phyloP scores from a whole-genome alignment of 2,888 invertebrate species.

The Acleris cristana region DNA sequence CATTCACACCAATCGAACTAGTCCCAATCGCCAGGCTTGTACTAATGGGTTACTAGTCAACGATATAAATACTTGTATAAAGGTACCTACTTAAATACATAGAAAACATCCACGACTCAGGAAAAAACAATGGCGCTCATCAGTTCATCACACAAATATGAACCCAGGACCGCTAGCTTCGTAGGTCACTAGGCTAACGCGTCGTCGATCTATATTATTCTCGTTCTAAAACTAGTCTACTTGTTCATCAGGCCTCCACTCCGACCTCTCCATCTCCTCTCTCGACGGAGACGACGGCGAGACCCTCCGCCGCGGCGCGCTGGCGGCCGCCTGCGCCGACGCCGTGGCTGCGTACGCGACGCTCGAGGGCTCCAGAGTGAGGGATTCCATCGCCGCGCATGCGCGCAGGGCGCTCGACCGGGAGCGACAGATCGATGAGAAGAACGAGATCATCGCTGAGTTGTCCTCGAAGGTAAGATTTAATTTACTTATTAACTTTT shows the following conservation, averaged over 20 bases:
- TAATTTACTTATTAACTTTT: not conserved
- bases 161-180: too few relatives aligned
- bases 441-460: conserved; percentile 91
- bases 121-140: too few relatives aligned
- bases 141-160: too few relatives aligned
- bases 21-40: too few relatives aligned
- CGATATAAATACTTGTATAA: too few relatives aligned
- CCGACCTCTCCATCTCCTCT: conserved; percentile 87
- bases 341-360: conserved; percentile 89
- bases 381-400: conserved; percentile 90
- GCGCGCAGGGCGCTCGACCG: conserved; percentile 89
- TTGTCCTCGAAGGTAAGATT: conserved; percentile 89
- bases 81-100: too few relatives aligned
- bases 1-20: too few relatives aligned
- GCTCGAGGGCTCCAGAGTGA: conserved; percentile 88
- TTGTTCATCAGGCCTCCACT: conserved; percentile 84
- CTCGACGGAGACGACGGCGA: conserved; percentile 82
- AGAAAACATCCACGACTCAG: too few relatives aligned
- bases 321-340: conserved; percentile 89
- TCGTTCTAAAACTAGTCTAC: not conserved
- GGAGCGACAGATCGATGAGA: conserved; percentile 91
- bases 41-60: too few relatives aligned
- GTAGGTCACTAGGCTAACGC: too few relatives aligned
- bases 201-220: too few relatives aligned
- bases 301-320: conserved; percentile 84